Evolutionary conservation across 2,888 invertebrate species (phyloP).

Genomic region (Ectemnius cavifrons): DNA sequence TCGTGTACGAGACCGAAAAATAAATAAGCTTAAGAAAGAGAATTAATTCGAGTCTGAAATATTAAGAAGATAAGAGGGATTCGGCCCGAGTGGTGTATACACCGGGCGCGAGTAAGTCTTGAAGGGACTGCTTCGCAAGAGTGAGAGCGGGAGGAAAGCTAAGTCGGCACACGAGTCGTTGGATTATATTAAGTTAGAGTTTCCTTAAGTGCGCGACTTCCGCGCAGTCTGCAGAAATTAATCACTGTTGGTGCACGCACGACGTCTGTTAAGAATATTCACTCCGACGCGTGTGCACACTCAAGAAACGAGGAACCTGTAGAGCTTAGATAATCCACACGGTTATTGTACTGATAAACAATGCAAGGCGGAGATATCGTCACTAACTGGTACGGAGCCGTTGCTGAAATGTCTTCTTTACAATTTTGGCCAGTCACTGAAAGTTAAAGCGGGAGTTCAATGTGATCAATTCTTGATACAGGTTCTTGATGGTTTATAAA

Average conservation of each 20-base stretch:
- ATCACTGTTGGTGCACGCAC: constrained; percentile 32
- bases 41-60: constrained; percentile 63
- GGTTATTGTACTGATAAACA: constrained; percentile 42
- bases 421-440: no score
- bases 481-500: no score
- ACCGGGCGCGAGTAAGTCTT: background rate
- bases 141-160: background rate
- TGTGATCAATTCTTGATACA: no score
- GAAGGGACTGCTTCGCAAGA: background rate
- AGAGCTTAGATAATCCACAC: constrained; percentile 39
- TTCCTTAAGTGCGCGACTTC: constrained; percentile 37
- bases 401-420: no score
- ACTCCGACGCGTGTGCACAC: constrained; percentile 26
- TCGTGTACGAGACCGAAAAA: constrained; percentile 40
- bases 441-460: no score
- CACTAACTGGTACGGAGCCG: background rate
- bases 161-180: constrained; percentile 5
- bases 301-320: constrained; percentile 29
- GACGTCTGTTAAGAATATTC: background rate
- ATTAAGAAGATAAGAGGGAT: constrained; percentile 52
- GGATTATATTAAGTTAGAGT: constrained; percentile 45
- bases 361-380: constrained; percentile 15
- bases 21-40: constrained; percentile 63
- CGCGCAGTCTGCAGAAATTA: constrained; percentile 38
- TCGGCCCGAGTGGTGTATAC: background rate